Evolutionary conservation across 2,113 vertebrate species (phyloP), one percentile per base, ranked within the genome.

Genomic region (Dipodomys stephensi): DNA sequence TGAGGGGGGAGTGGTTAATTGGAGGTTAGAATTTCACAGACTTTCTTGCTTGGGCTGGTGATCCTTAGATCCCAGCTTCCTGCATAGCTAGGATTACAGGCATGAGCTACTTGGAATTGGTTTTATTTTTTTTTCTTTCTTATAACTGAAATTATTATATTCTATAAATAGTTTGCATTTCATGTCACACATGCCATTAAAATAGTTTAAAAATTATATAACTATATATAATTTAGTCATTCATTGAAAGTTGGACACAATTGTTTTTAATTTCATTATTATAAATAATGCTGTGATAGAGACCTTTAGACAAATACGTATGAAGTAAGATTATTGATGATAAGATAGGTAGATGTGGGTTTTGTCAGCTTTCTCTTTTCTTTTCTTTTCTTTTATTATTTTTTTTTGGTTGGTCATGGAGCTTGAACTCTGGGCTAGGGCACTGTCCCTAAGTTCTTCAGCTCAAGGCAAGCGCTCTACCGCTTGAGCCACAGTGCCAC

Each of bases 171-270:
- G 94, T 79, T 62, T 95, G 32, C 77, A 39, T 85, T 46, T 4
- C 44, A 2, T 94, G 67, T 92, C 94, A 83, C 72, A 12, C 62
- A 35, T 35, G 25, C 83, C 64, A 65, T 81, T 97, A 81, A 94
- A 83, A 79, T 83, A 49, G 71, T 60, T 82, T 7, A 92, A 53
- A 87, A 85, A 32, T 65, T 83, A 87, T 46, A 83, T 71, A n/a
- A 92, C 30, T 77, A 44, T 73, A 5, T 92, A 77, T 23, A 71
- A 76, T 30, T 96, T 87, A 88, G 19, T 32, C 15, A 76, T 94
- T 91, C 11, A 46, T 53, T 81, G 77, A 46, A 78, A 64, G 7
- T 87, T 95, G 64, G 68, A 68, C 35, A n/a, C 57, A 68, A 81
- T 81, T 78, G 32, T 71, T 95, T 91, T 83, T 65, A 67, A 76